A percentile compares a stretch with the other conserved stretches of the same genome.
These are phyloP conservation scores for Blomia tropicalis DNA, from an alignment of 2,888 invertebrate species.

Conservation along the genomic window DNA sequence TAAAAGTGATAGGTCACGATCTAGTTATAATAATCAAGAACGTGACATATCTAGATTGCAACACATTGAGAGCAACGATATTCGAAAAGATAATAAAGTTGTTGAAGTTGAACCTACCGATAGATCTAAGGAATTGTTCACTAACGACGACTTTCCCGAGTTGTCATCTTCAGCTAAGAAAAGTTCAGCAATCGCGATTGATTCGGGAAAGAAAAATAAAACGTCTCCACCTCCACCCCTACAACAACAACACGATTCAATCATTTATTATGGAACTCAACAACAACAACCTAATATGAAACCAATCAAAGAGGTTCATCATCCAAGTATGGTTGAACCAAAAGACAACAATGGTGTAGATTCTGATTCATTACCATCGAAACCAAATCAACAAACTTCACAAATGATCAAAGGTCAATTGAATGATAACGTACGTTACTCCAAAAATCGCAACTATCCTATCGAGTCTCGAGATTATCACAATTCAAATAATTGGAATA, in stretches of 20 bases:
- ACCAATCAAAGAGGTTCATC: not conserved
- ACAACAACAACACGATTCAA: not conserved
- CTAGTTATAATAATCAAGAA: too few relatives aligned
- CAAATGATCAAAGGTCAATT: constrained; percentile 25
- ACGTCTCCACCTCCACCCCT: too few relatives aligned
- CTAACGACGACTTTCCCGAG: constrained; percentile 24
- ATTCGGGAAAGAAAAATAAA: not conserved
- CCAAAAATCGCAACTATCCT: not conserved
- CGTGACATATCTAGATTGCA: too few relatives aligned
- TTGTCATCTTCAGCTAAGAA: not conserved
- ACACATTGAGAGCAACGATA: too few relatives aligned
- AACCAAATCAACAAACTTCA: not conserved
- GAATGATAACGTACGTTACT: constrained; percentile 29
- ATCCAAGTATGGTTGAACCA: not conserved
- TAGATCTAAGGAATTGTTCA: constrained; percentile 16
- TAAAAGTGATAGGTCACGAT: too few relatives aligned
- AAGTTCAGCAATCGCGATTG: not conserved
- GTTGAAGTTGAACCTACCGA: too few relatives aligned
- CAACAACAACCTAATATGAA: constrained; percentile 13
- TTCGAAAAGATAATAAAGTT: too few relatives aligned
- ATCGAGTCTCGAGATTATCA: constrained; percentile 5
- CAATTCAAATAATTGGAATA: constrained; percentile 14
- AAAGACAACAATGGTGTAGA: not conserved
- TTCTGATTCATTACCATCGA: not conserved
- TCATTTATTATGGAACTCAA: constrained; percentile 1